Evolutionary conservation across 2,797 vertebrate genomes (phyloP).

Genomic region (Helostoma temminkii): DNA sequence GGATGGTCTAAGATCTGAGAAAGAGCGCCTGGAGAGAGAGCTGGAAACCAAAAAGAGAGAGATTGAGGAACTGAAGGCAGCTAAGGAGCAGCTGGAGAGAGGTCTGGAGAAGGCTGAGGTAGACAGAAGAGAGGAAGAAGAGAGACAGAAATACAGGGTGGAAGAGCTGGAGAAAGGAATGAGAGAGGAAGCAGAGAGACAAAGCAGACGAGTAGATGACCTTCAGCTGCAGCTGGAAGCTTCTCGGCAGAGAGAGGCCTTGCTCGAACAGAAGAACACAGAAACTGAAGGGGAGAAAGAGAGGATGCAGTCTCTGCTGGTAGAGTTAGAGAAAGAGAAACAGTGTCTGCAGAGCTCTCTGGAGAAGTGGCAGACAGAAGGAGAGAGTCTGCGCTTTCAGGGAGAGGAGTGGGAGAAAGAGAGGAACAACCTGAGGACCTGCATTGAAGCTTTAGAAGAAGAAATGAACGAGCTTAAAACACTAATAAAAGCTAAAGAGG

Average conservation of each 20-base stretch:
- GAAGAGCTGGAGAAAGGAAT: constrained; percentile 79
- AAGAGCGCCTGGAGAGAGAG: constrained; percentile 82
- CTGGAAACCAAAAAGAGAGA: constrained; percentile 79
- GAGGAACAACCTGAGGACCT: constrained; percentile 45
- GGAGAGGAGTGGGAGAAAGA: constrained; percentile 75
- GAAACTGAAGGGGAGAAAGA: constrained; percentile 75
- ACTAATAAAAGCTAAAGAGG: constrained; percentile 66
- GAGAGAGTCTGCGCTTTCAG: constrained; percentile 61
- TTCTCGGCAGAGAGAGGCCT: constrained; percentile 69
- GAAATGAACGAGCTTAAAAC: constrained; percentile 67
- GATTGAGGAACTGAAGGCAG: constrained; percentile 85
- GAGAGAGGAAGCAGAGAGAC: constrained; percentile 73
- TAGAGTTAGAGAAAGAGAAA: constrained; percentile 78
- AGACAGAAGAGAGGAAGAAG: constrained; percentile 74
- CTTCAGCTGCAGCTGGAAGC: constrained; percentile 75
- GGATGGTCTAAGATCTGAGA: constrained; percentile 79
- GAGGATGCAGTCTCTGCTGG: constrained; percentile 64
- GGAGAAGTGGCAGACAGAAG: constrained; percentile 63
- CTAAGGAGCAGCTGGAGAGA: constrained; percentile 82
- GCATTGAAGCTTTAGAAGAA: constrained; percentile 65
- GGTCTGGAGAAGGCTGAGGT: constrained; percentile 74
- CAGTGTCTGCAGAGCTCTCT: constrained; percentile 72
- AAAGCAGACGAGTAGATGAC: constrained; percentile 62
- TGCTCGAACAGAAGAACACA: constrained; percentile 75
- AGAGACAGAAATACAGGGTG: constrained; percentile 71